A percentile compares a stretch with the other conserved stretches of the same genome.
Evolutionary conservation across 2,797 vertebrate species (phyloP).

Genomic region (Arctocebus calabarensis): DNA sequence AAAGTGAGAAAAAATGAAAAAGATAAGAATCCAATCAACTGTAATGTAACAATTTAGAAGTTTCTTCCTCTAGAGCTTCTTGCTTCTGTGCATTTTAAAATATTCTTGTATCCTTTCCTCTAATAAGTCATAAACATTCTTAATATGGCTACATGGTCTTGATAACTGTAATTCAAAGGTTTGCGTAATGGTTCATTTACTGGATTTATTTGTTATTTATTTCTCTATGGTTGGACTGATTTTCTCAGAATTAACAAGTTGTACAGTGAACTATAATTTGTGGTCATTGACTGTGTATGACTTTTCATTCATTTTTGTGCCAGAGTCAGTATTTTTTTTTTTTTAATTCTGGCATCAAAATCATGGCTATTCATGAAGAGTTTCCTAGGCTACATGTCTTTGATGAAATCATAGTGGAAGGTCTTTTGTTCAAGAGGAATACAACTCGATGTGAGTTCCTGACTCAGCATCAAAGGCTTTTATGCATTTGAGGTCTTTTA

Average conservation of each 20-base stretch:
- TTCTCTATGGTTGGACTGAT: background rate
- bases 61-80: background rate
- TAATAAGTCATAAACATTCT: background rate
- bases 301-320: constrained; percentile 48
- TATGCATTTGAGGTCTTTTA: constrained; percentile 55
- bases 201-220: background rate
- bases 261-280: constrained; percentile 26
- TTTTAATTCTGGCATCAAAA: constrained; percentile 38
- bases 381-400: constrained; percentile 57
- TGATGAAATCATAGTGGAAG: constrained; percentile 60
- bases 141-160: background rate
- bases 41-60: background rate
- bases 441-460: constrained; percentile 57
- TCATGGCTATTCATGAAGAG: constrained; percentile 43
- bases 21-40: background rate
- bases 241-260: constrained; percentile 58
- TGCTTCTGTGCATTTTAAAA: background rate
- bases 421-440: constrained; percentile 46
- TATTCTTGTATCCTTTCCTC: constrained; percentile 2
- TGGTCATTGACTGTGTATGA: background rate
- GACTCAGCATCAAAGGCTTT: constrained; percentile 62
- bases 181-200: background rate
- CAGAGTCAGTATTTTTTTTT: constrained; percentile 36
- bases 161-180: background rate
- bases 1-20: constrained; percentile 19